These are phyloP conservation scores for Brachyalestes nurse DNA, from an alignment of 2,797 vertebrate genomes.

Conservation along the genomic window DNA sequence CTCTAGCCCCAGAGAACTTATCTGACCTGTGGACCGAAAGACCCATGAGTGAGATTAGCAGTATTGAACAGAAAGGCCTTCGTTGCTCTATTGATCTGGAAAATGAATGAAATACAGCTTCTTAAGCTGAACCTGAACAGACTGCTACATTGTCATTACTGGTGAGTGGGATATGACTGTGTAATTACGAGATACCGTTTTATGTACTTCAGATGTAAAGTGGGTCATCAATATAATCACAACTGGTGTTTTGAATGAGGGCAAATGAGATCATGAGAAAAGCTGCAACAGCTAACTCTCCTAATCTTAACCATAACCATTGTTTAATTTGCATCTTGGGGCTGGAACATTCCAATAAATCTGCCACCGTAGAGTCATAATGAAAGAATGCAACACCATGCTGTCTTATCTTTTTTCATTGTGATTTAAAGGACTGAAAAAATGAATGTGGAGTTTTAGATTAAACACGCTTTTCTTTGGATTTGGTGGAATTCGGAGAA, in stretches of 20 bases:
- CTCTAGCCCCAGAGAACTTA: background rate
- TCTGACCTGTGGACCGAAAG: too few species aligned
- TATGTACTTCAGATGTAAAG: background rate
- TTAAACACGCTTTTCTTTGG: too few species aligned
- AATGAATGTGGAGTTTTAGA: background rate
- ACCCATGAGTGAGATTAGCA: background rate
- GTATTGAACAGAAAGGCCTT: background rate
- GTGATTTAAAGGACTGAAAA: background rate
- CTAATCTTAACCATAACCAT: background rate
- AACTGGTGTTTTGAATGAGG: background rate
- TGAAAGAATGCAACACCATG: background rate
- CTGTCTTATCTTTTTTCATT: background rate
- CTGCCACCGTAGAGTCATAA: background rate
- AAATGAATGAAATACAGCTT: background rate
- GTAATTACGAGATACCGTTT: background rate
- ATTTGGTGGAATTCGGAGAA: background rate
- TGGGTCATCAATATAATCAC: background rate
- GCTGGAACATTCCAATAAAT: background rate
- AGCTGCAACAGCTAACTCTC: background rate
- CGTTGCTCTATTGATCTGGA: background rate
- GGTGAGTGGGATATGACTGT: background rate
- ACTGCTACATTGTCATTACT: background rate
- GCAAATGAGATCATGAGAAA: background rate
- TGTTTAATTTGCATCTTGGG: background rate
- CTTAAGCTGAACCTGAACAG: background rate